Conservation (phyloP, 1,140 invertebrate species). For the Brachionus manjavacas region DNA sequence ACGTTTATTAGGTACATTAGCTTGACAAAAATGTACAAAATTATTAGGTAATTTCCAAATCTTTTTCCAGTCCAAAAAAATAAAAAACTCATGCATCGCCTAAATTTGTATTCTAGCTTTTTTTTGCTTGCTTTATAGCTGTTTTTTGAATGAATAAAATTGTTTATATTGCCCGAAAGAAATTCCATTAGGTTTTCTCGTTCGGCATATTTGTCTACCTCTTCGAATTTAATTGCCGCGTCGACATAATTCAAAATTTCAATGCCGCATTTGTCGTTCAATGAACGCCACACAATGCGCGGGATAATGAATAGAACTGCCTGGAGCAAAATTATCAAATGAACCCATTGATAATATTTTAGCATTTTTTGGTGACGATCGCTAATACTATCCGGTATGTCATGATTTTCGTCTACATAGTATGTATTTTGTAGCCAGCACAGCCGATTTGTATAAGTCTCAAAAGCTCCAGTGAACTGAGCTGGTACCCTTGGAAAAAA, state of each 20-base stretch:
- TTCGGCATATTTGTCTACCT: slow-evolving; percentile 33
- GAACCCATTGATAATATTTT: slow-evolving; percentile 63
- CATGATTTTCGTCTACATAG: slow-evolving; percentile 40
- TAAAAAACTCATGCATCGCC: slow-evolving; percentile 43
- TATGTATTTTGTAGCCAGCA: slow-evolving; percentile 46
- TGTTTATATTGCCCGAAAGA: slow-evolving; percentile 5
- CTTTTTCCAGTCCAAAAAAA: slow-evolving; percentile 49
- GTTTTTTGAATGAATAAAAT: slow-evolving; percentile 31
- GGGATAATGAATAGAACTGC: slow-evolving; percentile 92
- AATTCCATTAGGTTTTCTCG: slow-evolving; percentile 42
- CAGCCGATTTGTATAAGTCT: slow-evolving; percentile 44
- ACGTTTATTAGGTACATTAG: slow-evolving; percentile 57
- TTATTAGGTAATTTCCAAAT: slow-evolving; percentile 56
- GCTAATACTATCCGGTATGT: not conserved
- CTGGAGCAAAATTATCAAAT: slow-evolving; percentile 74
- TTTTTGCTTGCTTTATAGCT: slow-evolving; percentile 21
- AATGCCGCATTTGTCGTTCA: slow-evolving; percentile 43
- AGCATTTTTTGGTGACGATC: slow-evolving; percentile 22
- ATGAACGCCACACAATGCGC: slow-evolving; percentile 58
- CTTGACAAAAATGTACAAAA: slow-evolving; percentile 58
- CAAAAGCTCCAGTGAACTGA: slow-evolving; percentile 45
- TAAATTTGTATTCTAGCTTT: not conserved
- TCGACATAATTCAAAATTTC: slow-evolving; percentile 39
- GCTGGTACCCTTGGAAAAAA: slow-evolving; percentile 44
- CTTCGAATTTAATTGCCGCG: slow-evolving; percentile 35